Base-by-base conservation (phyloP, 2,113 vertebrate genomes). In the Nicator chloris region DNA sequence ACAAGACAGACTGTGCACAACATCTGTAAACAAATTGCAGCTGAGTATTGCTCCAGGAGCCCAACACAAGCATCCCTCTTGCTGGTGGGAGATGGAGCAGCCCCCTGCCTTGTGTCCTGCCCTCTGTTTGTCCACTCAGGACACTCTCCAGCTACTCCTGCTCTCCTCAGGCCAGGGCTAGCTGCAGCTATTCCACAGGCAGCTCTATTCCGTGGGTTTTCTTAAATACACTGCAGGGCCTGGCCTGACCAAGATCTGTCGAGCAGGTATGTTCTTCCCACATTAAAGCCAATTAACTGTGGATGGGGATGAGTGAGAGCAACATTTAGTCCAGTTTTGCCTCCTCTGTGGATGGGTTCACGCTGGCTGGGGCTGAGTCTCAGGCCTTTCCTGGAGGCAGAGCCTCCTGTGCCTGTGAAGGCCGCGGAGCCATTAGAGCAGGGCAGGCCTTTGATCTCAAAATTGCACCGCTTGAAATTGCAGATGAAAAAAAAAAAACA, bases 391-490 rank as follows among this genome's bases (percentile, higher is more conserved):
- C 89, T 93, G 2, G 7, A 65, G 91, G 92, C 85, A 92, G 82
- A 75, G 45, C 71, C 71, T 95, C 35, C 71, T 2, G 15, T 77
- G 10, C 0, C 0, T 19, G 16, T 40, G 80, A 88, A 80, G 89
- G 50, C 81, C 6, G 4, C 0, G 0, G 70, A 61, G 63, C 59
- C 77, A 69, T 77, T 24, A 63, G 54, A 83, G 49, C 37, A 69
- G 45, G 42, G 26, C 88, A 87, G 51, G 60, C 26, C 96, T 96
- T 96, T 96, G 83, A 96, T 92, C 91, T 92, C 83, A 11, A 88
- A 96, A 96, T 83, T 78, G 51, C 89, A 45, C 83, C 68, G 50
- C 66, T 91, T 88, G 80, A 86, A 96, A 73, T 4, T 57, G 54
- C 45, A 86, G 64, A 78, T 73, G 63, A 73, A 82, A 86, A 80